These are phyloP conservation scores for Balaeniceps rex DNA, from an alignment of 2,113 vertebrate species.

Conservation along the genomic window DNA sequence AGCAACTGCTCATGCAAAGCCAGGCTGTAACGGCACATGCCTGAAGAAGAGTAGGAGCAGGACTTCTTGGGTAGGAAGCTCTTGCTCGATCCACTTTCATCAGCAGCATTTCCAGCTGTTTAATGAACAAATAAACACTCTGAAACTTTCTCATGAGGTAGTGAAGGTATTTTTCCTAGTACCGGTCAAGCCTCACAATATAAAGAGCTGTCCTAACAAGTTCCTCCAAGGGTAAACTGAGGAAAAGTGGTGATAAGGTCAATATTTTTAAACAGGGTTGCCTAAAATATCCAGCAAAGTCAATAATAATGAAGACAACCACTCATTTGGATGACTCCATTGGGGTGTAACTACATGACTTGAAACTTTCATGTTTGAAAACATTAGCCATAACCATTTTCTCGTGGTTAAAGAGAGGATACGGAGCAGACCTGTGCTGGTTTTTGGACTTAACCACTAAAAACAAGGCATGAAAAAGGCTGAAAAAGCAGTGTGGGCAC, in stretches of 20 bases:
- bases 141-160: not conserved
- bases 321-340: not conserved
- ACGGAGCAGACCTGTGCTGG: not conserved
- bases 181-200: not conserved
- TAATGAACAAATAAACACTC: not conserved
- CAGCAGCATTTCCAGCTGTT: not conserved
- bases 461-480: not conserved
- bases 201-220: not conserved
- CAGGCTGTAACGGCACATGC: fast-evolving
- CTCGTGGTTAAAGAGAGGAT: not conserved
- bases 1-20: not conserved
- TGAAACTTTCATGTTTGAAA: not conserved
- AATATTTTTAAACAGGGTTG: not conserved
- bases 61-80: not conserved
- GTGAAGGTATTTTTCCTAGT: not conserved
- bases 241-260: not conserved
- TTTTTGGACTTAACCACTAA: not conserved
- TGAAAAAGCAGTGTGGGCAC: not conserved
- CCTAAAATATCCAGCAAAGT: not conserved
- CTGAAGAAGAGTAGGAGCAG: not conserved
- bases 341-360: not conserved
- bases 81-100: not conserved
- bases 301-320: not conserved
- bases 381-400: not conserved
- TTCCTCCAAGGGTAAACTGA: not conserved